Evolutionary conservation across 2,113 vertebrate genomes (phyloP).

Genomic region (Thymallus thymallus): DNA sequence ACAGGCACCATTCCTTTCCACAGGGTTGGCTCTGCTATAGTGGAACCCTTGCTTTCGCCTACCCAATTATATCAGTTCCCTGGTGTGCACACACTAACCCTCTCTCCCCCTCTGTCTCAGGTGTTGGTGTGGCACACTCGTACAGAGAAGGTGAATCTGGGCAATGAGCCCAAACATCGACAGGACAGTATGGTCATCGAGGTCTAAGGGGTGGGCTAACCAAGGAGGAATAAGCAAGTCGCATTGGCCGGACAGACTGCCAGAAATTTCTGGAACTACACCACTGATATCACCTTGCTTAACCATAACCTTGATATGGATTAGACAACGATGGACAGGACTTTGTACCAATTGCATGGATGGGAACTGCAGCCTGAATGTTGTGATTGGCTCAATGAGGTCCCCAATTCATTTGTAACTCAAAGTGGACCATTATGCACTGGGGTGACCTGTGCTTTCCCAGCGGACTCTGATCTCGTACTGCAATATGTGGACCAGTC

Average conservation of each 20-base stretch:
- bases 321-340: conserved; percentile 8
- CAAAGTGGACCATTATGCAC: background rate
- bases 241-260: conserved; percentile 22
- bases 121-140: conserved; percentile 98
- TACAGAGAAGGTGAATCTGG: conserved; percentile 93
- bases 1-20: conserved; percentile 7
- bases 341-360: conserved; percentile 3
- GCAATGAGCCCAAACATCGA: conserved; percentile 89
- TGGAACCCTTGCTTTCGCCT: too few relatives aligned
- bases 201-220: conserved; percentile 70
- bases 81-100: too few relatives aligned
- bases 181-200: conserved; percentile 90
- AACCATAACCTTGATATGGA: conserved; percentile 9
- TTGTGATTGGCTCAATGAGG: background rate
- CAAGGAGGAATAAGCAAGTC: background rate
- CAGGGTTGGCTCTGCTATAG: background rate
- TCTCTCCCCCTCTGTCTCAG: conserved; percentile 60
- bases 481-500: background rate
- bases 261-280: conserved; percentile 28
- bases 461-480: background rate
- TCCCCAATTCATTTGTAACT: background rate
- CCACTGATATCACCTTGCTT: background rate
- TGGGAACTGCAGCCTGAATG: background rate
- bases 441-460: background rate
- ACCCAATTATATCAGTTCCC: too few relatives aligned